Evolutionary conservation across 2,797 vertebrate genomes (phyloP).

Genomic region (Rhadinocentrus ornatus): DNA sequence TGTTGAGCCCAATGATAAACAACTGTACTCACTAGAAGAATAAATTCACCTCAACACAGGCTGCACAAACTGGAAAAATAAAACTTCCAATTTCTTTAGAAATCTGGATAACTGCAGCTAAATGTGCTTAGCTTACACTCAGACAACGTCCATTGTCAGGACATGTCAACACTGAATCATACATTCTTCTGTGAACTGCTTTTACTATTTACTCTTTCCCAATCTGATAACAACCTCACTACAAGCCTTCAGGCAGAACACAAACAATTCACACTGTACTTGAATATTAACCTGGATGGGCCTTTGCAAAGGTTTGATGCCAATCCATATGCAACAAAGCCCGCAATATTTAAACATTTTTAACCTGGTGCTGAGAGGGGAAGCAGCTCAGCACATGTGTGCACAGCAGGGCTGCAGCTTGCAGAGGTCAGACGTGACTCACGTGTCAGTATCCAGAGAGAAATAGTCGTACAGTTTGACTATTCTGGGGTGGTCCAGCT

Average conservation of each 20-base stretch:
- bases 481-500: slow-evolving; percentile 99
- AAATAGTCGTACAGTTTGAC: slow-evolving; percentile 99
- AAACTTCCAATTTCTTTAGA: not conserved
- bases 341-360: not conserved
- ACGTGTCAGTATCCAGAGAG: slow-evolving; percentile 99
- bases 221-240: slow-evolving; percentile 25
- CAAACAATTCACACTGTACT: slow-evolving; percentile 6
- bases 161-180: slow-evolving; percentile 31
- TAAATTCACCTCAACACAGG: not conserved
- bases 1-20: not conserved
- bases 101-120: slow-evolving; percentile 1
- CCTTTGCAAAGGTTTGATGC: slow-evolving; percentile 1
- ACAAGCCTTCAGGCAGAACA: not conserved
- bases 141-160: slow-evolving; percentile 24
- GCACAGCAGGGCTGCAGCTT: slow-evolving; percentile 38
- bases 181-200: slow-evolving; percentile 17
- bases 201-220: slow-evolving; percentile 7
- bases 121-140: not conserved
- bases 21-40: not conserved
- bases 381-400: slow-evolving; percentile 25
- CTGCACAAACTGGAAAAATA: not conserved
- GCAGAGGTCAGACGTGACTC: slow-evolving; percentile 79
- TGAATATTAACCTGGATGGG: not conserved
- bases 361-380: not conserved
- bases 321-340: not conserved